phyloP scores from a whole-genome alignment of 1,140 invertebrate species.

The Panagrolaimus sp. region DNA sequence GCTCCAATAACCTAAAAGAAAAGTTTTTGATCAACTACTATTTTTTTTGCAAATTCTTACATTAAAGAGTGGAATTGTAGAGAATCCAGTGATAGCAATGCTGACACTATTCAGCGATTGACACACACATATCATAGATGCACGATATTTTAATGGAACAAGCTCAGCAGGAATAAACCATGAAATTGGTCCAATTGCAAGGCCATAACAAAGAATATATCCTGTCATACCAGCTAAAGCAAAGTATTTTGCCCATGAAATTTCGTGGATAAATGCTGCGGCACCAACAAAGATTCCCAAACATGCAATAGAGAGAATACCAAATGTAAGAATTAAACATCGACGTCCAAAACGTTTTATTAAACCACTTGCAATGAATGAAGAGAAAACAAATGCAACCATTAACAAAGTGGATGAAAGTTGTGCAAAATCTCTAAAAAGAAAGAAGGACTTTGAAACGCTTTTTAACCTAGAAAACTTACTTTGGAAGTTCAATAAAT shows the following conservation, averaged over 20 bases:
- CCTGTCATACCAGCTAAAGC: constrained; percentile 30
- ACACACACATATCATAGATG: constrained; percentile 51
- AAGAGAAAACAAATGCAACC: constrained; percentile 40
- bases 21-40: neutral
- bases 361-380: constrained; percentile 41
- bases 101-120: constrained; percentile 47
- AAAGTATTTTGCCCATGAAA: constrained; percentile 26
- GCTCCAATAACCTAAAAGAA: constrained; percentile 45
- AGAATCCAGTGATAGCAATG: constrained; percentile 48
- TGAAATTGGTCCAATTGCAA: constrained; percentile 51
- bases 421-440: constrained; percentile 41
- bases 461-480: constrained; percentile 16
- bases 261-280: constrained; percentile 23
- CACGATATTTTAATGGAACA: constrained; percentile 45
- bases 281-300: constrained; percentile 29
- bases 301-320: constrained; percentile 28
- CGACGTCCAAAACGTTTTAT: constrained; percentile 41
- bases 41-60: neutral
- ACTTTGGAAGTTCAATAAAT: constrained; percentile 31
- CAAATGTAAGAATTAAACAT: constrained; percentile 38
- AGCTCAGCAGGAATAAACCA: constrained; percentile 55
- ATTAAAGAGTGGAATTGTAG: neutral
- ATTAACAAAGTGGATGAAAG: constrained; percentile 49
- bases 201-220: constrained; percentile 36
- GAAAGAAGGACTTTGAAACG: constrained; percentile 3